Percentiles rank a stretch among this genome's conserved stretches.
Conservation (phyloP, 1,140 invertebrate species). For the Sycophaga agraensis region DNA sequence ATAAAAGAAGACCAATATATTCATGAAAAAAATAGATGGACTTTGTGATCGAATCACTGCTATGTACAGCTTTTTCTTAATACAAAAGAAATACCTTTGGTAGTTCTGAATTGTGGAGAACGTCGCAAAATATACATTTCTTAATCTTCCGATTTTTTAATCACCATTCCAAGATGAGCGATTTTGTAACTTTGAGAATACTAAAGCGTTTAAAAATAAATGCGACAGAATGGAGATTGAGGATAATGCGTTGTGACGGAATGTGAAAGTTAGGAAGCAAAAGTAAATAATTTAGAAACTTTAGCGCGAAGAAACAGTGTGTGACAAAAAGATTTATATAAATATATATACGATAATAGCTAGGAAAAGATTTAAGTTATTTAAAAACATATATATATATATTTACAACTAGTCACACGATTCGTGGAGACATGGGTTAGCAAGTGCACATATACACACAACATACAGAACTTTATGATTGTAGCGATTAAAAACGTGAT, state of each 20-base stretch:
- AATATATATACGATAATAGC: slow-evolving; percentile 31
- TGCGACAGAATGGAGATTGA: neutral
- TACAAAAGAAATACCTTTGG: neutral
- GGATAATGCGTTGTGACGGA: slow-evolving; percentile 3
- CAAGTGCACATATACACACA: neutral
- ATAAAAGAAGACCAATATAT: slow-evolving; percentile 1
- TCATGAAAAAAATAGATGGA: neutral
- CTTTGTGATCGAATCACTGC: neutral
- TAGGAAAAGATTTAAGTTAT: slow-evolving; percentile 47
- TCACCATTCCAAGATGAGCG: slow-evolving; percentile 48
- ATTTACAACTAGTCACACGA: slow-evolving; percentile 53
- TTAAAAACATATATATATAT: slow-evolving; percentile 42
- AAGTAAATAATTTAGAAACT: slow-evolving; percentile 4
- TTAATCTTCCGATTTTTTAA: slow-evolving; percentile 29
- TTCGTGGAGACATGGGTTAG: slow-evolving; percentile 41
- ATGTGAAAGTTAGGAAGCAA: slow-evolving; percentile 16
- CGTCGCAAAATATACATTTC: neutral
- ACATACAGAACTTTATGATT: neutral
- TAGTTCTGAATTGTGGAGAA: neutral
- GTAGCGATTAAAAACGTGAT: slow-evolving; percentile 14
- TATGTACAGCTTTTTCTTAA: slow-evolving; percentile 2
- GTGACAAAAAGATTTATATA: slow-evolving; percentile 39
- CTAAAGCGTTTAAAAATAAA: slow-evolving; percentile 6
- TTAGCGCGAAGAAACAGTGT: slow-evolving; percentile 7
- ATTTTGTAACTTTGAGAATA: neutral